Evolutionary conservation across 2,113 vertebrate genomes (phyloP), one percentile per base, ranked within the genome.

Genomic region (Anarhynchus alexandrinus): DNA sequence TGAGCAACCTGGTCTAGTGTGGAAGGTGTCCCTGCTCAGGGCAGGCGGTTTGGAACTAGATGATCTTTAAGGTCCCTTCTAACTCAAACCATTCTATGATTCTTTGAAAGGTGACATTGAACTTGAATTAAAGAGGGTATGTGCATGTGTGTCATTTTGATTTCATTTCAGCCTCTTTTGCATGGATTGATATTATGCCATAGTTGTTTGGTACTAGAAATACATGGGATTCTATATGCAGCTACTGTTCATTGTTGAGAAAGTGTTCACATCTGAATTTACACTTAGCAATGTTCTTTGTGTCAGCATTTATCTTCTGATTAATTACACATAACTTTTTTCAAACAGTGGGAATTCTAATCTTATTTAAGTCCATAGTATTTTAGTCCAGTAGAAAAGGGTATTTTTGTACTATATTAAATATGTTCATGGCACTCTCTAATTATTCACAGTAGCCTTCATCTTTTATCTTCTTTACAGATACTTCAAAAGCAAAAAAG

Each of bases 111-210:
- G 7, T 64, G 38, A 42, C 16, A 40, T 25, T 47, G 25, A 77
- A 59, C 2, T 4, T 23, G 12, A 87, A 69, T 72, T 80, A 57
- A 89, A 67, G 16, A 62, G 5, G 1, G 2, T 4, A 7, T 32
- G 21, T 18, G 4, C 0, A 0, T 14, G 8, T 9, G 6, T 36
- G n/a, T 2, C 6, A 30, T 84, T 79, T 72, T 65, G 13, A 32
- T 43, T 58, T 76, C 42, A 4, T 67, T 90, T 43, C 47, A 67
- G 23, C 3, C 9, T 29, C 13, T 89, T 79, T 65, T 62, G 8
- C 3, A 23, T 54, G 2, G 67, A 54, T 80, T 58, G 5, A 6
- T 80, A 45, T 25, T 27, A 52, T 32, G 49, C 11, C 8, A 11
- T 10, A 43, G 20, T 43, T 74, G 4, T n/a, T 83, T 67, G 27